Conservation (phyloP, 2,888 invertebrate species). For the Eumerus sabulonum region DNA sequence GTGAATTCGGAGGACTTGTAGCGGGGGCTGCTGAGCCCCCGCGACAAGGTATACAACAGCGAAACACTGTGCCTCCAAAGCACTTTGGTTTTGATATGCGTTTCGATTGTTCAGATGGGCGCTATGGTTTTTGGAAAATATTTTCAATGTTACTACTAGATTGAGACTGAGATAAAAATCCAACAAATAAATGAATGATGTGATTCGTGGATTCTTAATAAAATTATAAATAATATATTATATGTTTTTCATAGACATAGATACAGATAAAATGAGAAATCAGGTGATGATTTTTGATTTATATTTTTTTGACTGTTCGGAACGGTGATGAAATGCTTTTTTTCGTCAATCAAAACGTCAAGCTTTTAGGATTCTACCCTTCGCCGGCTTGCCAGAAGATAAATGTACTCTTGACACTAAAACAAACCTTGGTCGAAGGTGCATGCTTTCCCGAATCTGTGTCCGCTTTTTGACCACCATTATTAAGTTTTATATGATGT, state of each 20-base stretch:
- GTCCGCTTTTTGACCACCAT: slow-evolving; percentile 73
- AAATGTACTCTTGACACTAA: slow-evolving; percentile 50
- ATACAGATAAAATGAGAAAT: slow-evolving; percentile 60
- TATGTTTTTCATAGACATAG: too few relatives aligned
- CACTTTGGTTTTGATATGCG: slow-evolving; percentile 78
- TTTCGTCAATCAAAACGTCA: slow-evolving; percentile 11
- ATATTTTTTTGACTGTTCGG: slow-evolving; percentile 7
- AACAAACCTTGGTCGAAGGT: slow-evolving; percentile 66
- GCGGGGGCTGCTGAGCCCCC: slow-evolving; percentile 85
- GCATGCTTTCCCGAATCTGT: slow-evolving; percentile 62
- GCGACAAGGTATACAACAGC: slow-evolving; percentile 91
- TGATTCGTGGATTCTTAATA: slow-evolving; percentile 60
- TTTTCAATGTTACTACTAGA: slow-evolving; percentile 49
- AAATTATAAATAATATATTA: slow-evolving; percentile 52
- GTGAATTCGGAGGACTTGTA: slow-evolving; percentile 80
- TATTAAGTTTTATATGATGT: slow-evolving; percentile 75
- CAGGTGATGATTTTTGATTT: slow-evolving; percentile 37
- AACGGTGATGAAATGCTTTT: slow-evolving; percentile 5
- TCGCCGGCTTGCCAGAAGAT: slow-evolving; percentile 26
- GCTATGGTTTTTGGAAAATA: slow-evolving; percentile 66
- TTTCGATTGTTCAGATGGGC: slow-evolving; percentile 65
- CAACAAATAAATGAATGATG: slow-evolving; percentile 64
- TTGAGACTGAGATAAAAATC: slow-evolving; percentile 52
- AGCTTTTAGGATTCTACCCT: slow-evolving; percentile 20
- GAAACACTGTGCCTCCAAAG: slow-evolving; percentile 86